Conservation (phyloP, 2,113 vertebrate species). For the Taxidea taxus region DNA sequence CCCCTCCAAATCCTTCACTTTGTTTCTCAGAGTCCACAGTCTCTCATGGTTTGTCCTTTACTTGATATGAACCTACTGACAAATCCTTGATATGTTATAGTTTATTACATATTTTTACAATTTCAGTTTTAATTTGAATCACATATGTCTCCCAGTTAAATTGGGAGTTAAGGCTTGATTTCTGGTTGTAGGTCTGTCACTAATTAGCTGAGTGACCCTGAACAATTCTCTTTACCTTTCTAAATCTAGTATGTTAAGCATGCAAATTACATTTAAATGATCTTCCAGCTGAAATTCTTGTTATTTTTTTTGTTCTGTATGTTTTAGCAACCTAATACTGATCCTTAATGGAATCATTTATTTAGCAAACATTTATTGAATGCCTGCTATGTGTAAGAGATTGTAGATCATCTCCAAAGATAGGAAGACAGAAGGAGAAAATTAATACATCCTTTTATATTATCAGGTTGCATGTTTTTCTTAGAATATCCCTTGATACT, state of each 20-base stretch:
- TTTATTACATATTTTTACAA: not conserved
- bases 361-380: not conserved
- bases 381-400: not conserved
- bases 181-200: not conserved
- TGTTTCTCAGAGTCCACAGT: too few relatives aligned
- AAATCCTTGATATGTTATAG: not conserved
- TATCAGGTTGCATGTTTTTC: not conserved
- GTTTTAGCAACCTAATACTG: not conserved
- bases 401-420: not conserved
- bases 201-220: not conserved
- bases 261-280: not conserved
- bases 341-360: not conserved
- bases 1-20: too few relatives aligned
- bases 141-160: not conserved
- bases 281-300: not conserved
- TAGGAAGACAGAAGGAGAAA: not conserved
- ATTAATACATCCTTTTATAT: not conserved
- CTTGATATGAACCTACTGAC: not conserved
- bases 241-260: not conserved
- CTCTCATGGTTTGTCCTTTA: not conserved
- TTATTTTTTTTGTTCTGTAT: not conserved
- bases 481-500: not conserved
- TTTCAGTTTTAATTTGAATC: slow-evolving; percentile 9
- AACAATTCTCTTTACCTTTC: not conserved
- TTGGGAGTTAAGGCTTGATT: not conserved